Conservation (phyloP, 2,113 vertebrate genomes). For the Dromiciops gliroides region DNA sequence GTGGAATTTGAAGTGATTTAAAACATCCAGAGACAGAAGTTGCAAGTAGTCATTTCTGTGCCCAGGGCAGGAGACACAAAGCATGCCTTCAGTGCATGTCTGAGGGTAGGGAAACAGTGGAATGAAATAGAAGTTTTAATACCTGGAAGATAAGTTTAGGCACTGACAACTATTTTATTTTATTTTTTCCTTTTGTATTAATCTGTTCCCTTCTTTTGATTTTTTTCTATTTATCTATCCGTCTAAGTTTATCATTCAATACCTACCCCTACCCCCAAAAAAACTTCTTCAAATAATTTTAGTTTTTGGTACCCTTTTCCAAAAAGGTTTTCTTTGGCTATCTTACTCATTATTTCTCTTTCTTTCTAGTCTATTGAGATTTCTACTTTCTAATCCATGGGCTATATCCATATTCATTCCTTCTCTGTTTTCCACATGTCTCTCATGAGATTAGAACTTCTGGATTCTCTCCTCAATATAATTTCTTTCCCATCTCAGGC, state of each 20-base stretch:
- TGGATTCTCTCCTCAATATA: neutral
- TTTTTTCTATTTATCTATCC: neutral
- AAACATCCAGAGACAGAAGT: neutral
- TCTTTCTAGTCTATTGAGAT: neutral
- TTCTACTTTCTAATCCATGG: neutral
- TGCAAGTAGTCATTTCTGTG: neutral
- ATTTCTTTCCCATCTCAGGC: neutral
- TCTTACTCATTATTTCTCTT: neutral
- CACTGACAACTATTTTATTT: neutral
- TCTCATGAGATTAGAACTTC: neutral
- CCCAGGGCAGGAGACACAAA: no score
- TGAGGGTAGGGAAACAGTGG: neutral
- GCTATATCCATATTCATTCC: neutral
- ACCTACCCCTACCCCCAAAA: no score
- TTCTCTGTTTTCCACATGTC: neutral
- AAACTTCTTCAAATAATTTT: neutral
- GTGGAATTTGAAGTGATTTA: neutral
- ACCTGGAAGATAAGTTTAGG: neutral
- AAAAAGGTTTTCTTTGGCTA: neutral
- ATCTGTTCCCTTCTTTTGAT: neutral
- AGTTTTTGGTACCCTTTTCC: no score
- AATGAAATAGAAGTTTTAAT: neutral
- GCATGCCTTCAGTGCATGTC: neutral
- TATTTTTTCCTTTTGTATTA: neutral
- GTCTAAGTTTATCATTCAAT: neutral